Evolutionary conservation across 2,797 vertebrate genomes (phyloP), one percentile per base, ranked within the genome.

Genomic region (Sciaenops ocellatus): DNA sequence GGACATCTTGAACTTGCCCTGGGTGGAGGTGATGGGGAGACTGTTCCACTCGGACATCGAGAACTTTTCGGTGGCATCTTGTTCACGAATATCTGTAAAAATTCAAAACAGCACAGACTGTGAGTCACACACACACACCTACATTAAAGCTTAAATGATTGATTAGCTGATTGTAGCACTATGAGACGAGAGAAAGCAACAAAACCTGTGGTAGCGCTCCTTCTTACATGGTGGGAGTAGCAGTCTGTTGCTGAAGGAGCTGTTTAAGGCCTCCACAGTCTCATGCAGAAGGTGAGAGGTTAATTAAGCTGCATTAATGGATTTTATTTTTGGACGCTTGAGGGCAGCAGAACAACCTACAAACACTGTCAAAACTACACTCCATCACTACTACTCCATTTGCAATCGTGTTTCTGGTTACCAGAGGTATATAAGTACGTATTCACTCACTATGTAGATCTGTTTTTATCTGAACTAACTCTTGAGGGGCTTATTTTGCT

Each of bases 1-100:
- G 41, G 89, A 91, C 74, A 87, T 38, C 48, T 76, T 92, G 78
- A 83, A 91, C 22, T 1, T 38, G 59, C 83, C 59, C 65, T 87
- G 74, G 11, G 62, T 60, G 12, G 89, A 81, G 56, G 17, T 20
- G 41, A 77, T 34, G 17, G 75, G 72, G 42, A 17, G 24, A 16
- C 15, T 26, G 18, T 26, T 82, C 89, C 84, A 80, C 9, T 78
- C 75, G 24, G 83, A 50, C 1, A 52, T 4, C 1, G 44, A 46
- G 47, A 68, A 13, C 26, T 42, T 74, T 38, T 82, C 82, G 50
- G 63, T 3, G 3, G n/a, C 70, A 38, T 90, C 87, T 66, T 78
- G 63, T 44, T 83, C 66, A 54, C 0, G 8, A 18, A 1, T 5
- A 69, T 88, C 92, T 94, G 80, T 69, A 38, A 69, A 87, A 83